Base-by-base conservation (phyloP, 2,888 invertebrate species). In the Cephus sareptanus region DNA sequence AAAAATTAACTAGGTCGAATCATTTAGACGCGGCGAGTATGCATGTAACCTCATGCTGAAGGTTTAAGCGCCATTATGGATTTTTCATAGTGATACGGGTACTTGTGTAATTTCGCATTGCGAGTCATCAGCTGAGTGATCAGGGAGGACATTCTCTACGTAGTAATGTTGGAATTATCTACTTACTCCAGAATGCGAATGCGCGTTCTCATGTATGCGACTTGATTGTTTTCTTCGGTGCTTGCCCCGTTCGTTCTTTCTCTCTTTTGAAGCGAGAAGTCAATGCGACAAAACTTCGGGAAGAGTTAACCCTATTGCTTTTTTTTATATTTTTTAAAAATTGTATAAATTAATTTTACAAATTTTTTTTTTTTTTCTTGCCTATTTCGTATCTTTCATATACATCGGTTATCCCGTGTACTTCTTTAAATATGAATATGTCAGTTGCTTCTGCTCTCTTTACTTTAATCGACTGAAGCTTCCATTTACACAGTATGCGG, bases 111-210 rank as follows among this genome's bases (percentile, higher is more conserved):
- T 23, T 56, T 56, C 23, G 9, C 56, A 56, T 23, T 56, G 56
- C 56, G 56, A 56, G 15, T 56, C 56, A 56, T 56, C 56, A 56
- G 56, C 56, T 56, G 56, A 56, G 9, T 56, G 56, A 56, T 56
- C 56, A 23, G 56, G 33, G 71, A 71, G 31, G 71, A 34, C 71
- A 71, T 71, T 71, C 71, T 34, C 75, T 76, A 74, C 75, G 69
- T 30, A 77, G 75, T 86, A 83, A 83, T 81, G 81, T 82, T 77
- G 82, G 81, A 87, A 87, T 88, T 88, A 87, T 88, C 88, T 88
- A 88, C 87, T 88, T 87, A 86, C 84, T 85, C 82, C 86, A 88
- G 86, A 88, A 88, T 88, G 86, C 85, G 82, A 83, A 81, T 76
- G 76, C 77, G 75, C 82, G 80, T 84, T 85, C 83, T 79, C 69